Evolutionary conservation across 2,797 vertebrate species (phyloP).

Genomic region (Xenops minutus): DNA sequence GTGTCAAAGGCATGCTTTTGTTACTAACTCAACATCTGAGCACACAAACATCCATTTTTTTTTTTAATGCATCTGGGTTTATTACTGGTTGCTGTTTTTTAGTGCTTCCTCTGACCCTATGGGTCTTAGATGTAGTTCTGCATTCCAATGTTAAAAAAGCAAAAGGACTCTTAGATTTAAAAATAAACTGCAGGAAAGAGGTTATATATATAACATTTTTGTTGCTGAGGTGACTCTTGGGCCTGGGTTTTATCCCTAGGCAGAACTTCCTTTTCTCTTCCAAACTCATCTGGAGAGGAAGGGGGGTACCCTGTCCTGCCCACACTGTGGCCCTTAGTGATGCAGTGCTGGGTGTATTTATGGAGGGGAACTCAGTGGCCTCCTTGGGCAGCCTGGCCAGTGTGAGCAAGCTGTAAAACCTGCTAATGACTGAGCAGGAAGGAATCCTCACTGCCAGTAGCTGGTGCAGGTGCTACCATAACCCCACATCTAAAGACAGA

Average conservation of each 20-base stretch:
- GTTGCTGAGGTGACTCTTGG: background rate
- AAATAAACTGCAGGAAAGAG: background rate
- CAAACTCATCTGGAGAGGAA: background rate
- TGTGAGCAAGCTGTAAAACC: background rate
- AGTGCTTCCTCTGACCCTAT: background rate
- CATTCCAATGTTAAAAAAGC: background rate
- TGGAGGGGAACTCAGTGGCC: background rate
- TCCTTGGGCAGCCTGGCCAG: background rate
- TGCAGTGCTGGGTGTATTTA: background rate
- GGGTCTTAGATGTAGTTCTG: background rate
- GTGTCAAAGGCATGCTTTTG: background rate
- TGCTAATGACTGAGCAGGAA: background rate
- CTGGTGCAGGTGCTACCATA: fast-evolving
- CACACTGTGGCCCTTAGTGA: fast-evolving
- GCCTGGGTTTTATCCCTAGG: background rate
- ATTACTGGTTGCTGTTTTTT: background rate
- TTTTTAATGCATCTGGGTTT: background rate
- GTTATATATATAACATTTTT: background rate
- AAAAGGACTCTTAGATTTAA: background rate
- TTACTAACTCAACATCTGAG: background rate
- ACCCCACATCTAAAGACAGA: fast-evolving
- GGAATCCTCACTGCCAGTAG: background rate
- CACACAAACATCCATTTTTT: background rate
- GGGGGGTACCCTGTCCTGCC: background rate
- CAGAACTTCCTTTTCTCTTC: background rate